Percentiles rank a stretch among this genome's conserved stretches.
Evolutionary conservation across 2,113 vertebrate species (phyloP).

Genomic region (Pedetes capensis): DNA sequence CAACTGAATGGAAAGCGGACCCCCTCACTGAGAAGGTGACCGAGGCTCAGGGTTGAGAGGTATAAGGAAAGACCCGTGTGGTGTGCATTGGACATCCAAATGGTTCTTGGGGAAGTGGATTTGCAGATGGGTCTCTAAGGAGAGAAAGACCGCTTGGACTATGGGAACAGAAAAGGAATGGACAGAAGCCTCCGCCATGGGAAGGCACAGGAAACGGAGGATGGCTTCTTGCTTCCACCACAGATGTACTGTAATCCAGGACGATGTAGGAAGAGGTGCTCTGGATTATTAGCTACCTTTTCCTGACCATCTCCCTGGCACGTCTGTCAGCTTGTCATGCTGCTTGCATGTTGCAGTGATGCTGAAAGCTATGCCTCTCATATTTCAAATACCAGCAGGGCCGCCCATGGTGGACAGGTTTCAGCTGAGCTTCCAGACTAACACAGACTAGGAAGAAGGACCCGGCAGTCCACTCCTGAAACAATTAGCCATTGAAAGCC

Average conservation of each 20-base stretch:
- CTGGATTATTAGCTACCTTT: background rate
- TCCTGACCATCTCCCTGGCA: background rate
- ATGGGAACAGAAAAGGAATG: background rate
- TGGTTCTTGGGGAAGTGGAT: background rate
- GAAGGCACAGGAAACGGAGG: no score
- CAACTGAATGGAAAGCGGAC: no score
- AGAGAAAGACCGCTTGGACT: background rate
- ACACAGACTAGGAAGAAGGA: no score
- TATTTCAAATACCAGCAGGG: no score
- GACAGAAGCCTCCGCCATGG: accelerated
- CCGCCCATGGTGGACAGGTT: no score
- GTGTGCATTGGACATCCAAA: background rate
- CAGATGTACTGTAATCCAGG: background rate
- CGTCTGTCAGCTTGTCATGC: no score
- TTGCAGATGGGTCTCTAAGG: background rate
- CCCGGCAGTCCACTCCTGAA: no score
- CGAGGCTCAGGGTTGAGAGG: background rate
- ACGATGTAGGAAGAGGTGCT: no score
- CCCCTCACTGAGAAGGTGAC: background rate
- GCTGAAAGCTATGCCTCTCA: no score
- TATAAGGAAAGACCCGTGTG: background rate
- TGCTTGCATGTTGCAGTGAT: no score
- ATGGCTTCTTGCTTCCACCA: background rate
- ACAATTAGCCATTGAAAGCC: no score
- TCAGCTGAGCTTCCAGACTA: no score